phyloP scores from a whole-genome alignment of 1,140 invertebrate genomes.

The Notospermus geniculatus region DNA sequence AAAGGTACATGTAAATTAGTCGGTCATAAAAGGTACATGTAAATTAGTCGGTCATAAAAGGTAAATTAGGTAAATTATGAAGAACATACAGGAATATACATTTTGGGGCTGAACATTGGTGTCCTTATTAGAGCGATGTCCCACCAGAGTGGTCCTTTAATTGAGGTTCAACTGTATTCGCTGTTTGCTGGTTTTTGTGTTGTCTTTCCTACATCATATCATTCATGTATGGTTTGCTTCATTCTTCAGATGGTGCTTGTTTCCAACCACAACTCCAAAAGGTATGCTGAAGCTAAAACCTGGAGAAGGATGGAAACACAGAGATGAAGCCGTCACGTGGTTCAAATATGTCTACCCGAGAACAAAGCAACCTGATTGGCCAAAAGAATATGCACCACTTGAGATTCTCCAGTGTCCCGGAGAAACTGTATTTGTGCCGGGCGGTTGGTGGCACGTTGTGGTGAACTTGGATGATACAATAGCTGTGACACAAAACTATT shows the following conservation, averaged over 20 bases:
- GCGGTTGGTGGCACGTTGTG: constrained; percentile 90
- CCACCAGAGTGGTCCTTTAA: no score
- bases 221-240: no score
- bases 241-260: constrained; percentile 87
- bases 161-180: no score
- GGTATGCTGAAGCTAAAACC: constrained; percentile 89
- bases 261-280: constrained; percentile 94
- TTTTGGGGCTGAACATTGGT: no score
- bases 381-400: constrained; percentile 84
- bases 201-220: no score
- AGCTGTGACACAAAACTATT: constrained; percentile 98
- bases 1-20: constrained; percentile 68
- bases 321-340: constrained; percentile 98
- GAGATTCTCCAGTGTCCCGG: constrained; percentile 96
- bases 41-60: constrained; percentile 87
- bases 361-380: constrained; percentile 86
- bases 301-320: constrained; percentile 88
- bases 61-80: constrained; percentile 55
- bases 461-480: constrained; percentile 93
- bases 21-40: constrained; percentile 84
- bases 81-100: no score
- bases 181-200: no score
- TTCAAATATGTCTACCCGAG: constrained; percentile 95
- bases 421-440: constrained; percentile 97
- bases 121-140: no score